These are phyloP conservation scores for Troilus luridus DNA, from an alignment of 2,888 invertebrate species.

Conservation along the genomic window DNA sequence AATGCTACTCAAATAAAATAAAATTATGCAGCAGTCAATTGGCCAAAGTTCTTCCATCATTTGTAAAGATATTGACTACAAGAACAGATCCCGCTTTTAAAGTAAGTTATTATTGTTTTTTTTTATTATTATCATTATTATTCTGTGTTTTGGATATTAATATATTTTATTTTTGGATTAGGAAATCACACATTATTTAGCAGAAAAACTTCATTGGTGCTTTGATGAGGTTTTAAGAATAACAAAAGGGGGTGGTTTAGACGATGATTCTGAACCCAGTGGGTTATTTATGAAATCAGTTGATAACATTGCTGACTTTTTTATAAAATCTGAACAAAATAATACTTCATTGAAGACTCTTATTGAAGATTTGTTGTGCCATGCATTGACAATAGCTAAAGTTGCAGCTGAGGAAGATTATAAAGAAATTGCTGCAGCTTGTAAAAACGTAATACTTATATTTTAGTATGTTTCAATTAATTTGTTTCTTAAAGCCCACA, in stretches of 20 bases:
- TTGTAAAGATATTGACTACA: constrained; percentile 40
- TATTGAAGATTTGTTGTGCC: constrained; percentile 69
- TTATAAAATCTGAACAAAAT: constrained; percentile 61
- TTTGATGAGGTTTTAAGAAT: constrained; percentile 62
- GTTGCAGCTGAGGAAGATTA: constrained; percentile 69
- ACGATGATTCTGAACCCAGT: constrained; percentile 61
- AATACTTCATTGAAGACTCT: constrained; percentile 62
- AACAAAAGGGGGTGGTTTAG: constrained; percentile 58
- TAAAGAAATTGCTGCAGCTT: constrained; percentile 69
- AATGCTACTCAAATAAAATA: constrained; percentile 59
- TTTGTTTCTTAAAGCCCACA: neutral
- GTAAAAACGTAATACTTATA: constrained; percentile 68
- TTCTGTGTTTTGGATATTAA: neutral
- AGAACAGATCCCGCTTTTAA: constrained; percentile 56
- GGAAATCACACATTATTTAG: constrained; percentile 64
- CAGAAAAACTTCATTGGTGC: constrained; percentile 65
- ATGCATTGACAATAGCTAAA: constrained; percentile 70
- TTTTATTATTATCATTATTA: neutral
- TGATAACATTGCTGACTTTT: constrained; percentile 58
- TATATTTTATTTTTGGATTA: constrained; percentile 53
- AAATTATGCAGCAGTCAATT: constrained; percentile 63
- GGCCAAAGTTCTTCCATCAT: constrained; percentile 59
- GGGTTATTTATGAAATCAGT: constrained; percentile 62
- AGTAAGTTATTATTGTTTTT: constrained; percentile 20
- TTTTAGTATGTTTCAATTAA: neutral